Conservation (phyloP, 2,888 invertebrate genomes). For the Ferrisia virgata region DNA sequence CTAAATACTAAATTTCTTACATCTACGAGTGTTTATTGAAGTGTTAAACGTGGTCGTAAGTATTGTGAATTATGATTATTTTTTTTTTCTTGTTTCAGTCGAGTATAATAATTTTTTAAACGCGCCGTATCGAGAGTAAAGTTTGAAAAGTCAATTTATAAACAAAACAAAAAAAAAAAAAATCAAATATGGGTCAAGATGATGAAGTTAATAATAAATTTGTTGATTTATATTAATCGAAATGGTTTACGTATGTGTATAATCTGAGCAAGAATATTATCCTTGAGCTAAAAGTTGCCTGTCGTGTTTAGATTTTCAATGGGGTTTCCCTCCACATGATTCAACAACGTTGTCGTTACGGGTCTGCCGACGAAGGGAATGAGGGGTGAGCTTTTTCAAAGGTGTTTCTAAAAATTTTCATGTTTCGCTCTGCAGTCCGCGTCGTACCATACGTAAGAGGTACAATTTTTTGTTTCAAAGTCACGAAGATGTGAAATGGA, state of each 20-base stretch:
- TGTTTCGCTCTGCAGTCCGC: too few relatives aligned
- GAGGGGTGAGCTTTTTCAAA: too few relatives aligned
- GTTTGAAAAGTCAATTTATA: not conserved
- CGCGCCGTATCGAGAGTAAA: not conserved
- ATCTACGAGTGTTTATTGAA: not conserved
- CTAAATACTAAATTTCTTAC: not conserved
- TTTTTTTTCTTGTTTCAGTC: not conserved
- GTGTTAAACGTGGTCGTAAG: not conserved
- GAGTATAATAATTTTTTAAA: not conserved
- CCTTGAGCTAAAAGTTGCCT: conserved; percentile 3
- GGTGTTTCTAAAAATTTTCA: not conserved
- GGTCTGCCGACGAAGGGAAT: too few relatives aligned
- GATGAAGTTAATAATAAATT: conserved; percentile 22
- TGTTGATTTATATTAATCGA: not conserved
- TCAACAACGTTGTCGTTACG: too few relatives aligned
- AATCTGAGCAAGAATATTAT: conserved; percentile 2
- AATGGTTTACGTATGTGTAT: not conserved
- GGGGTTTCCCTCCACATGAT: not conserved
- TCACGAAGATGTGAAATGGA: not conserved
- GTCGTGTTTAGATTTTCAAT: not conserved
- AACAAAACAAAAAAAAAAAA: not conserved
- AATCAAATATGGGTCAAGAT: conserved; percentile 1
- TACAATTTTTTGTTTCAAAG: not conserved
- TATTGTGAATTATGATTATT: not conserved
- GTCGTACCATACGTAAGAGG: too few relatives aligned